Base-by-base conservation (phyloP, 2,113 vertebrate genomes). In the Cebus imitator region DNA sequence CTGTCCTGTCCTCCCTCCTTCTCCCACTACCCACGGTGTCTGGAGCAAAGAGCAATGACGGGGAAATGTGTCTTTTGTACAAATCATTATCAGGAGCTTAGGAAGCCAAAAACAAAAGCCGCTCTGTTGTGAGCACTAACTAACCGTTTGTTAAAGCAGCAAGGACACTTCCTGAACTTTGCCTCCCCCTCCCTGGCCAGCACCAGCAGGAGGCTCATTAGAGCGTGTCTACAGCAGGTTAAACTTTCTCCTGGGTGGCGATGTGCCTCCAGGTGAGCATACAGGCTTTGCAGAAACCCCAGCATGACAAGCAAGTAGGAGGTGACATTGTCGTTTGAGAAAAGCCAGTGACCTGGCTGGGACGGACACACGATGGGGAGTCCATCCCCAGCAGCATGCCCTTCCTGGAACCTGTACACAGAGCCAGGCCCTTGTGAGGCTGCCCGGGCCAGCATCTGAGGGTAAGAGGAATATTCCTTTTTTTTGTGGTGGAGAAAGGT, bases 21-120 rank as follows among this genome's bases (percentile, higher is more conserved):
- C 79, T 94, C 81, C 87, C 75, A 58, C 83, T 66, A 18, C n/a
- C 23, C 27, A 64, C 23, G 55, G 64, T 12, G 10, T 66, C 66
- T 52, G 27, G 55, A 50, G 30, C 8, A 48, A 58, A 21, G 87
- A 57, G 52, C 91, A 93, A 45, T 21, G 90, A 80, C 40, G 0
- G 95, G 87, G 92, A 90, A 73, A 66, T 30, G n/a, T 20, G 91
- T 45, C 8, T 76, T 97, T 35, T 96, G 95, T n/a, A 2, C 40
- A 17, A 3, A 72, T 88, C 96, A 80, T 98, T 98, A 98, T 97
- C 97, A 17, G 43, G 23, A 75, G 76, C 37, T 82, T 66, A 50
- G 94, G 88, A 96, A 96, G 87, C 92, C 6, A 52, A 82, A 95
- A 98, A 98, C 98, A 98, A 98, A 98, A 98, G 98, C 81, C 1